Conservation (phyloP, 1,140 invertebrate species). For the Penaeus indicus region DNA sequence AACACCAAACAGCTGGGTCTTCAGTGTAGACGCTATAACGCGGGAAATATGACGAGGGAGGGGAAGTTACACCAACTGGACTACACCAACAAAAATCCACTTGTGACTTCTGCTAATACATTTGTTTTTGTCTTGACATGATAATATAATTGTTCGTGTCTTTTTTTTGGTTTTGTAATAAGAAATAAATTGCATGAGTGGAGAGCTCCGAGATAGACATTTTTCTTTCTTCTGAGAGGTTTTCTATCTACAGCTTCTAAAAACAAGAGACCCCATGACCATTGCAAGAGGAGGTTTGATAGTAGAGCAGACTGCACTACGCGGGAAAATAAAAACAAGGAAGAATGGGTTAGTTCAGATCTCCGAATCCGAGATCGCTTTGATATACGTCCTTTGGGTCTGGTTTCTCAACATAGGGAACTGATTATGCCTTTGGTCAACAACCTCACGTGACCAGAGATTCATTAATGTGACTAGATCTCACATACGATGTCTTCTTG, state of each 20-base stretch:
- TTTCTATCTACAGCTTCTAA: conserved; percentile 60
- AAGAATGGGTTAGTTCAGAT: conserved; percentile 45
- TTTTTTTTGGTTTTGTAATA: conserved; percentile 60
- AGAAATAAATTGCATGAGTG: conserved; percentile 62
- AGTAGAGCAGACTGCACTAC: conserved; percentile 47
- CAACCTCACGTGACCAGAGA: conserved; percentile 49
- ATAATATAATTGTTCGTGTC: conserved; percentile 55
- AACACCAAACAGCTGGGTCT: too few species aligned
- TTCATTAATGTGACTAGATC: conserved; percentile 64
- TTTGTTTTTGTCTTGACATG: conserved; percentile 52
- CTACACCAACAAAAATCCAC: conserved; percentile 63
- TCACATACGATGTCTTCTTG: conserved; percentile 57
- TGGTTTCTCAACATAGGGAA: conserved; percentile 57
- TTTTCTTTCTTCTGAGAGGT: background rate
- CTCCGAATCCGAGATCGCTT: conserved; percentile 53
- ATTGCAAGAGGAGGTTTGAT: conserved; percentile 49
- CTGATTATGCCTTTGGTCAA: conserved; percentile 56
- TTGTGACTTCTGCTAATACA: conserved; percentile 64
- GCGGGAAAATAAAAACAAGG: conserved; percentile 28
- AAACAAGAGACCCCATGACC: conserved; percentile 55
- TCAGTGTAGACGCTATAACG: too few species aligned
- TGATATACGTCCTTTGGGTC: conserved; percentile 53
- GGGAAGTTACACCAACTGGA: conserved; percentile 32
- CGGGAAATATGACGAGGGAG: background rate
- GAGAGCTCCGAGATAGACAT: conserved; percentile 58